Evolutionary conservation across 2,888 invertebrate species (phyloP).

Genomic region (Plebejus melissa): DNA sequence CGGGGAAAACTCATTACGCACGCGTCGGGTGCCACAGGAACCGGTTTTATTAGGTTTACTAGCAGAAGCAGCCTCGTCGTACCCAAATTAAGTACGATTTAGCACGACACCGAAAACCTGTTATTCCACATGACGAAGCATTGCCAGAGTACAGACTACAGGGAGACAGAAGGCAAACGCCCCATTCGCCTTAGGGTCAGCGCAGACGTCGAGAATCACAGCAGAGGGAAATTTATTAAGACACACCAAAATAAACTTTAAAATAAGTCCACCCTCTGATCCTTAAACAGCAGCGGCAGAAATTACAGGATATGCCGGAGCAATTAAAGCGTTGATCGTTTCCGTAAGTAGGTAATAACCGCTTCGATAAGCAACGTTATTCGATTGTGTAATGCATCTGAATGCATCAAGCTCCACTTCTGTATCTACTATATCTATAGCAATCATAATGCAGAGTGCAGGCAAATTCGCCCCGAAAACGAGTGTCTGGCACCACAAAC

Average conservation of each 20-base stretch:
- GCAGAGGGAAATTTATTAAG: background rate
- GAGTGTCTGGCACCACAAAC: background rate
- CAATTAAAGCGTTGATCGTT: too few species aligned
- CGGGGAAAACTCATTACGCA: conserved; percentile 76
- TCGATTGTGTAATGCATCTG: background rate
- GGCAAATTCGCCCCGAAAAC: conserved; percentile 5
- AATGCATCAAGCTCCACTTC: background rate
- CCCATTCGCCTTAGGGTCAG: background rate
- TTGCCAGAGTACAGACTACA: conserved; percentile 7
- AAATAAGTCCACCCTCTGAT: too few species aligned
- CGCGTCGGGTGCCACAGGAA: conserved; percentile 63
- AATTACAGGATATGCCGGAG: too few species aligned
- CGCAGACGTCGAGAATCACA: background rate
- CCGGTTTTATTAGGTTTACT: conserved; percentile 75
- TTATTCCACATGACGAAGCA: conserved; percentile 13
- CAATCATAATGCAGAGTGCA: conserved; percentile 10
- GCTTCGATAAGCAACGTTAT: background rate
- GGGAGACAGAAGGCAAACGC: background rate
- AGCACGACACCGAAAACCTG: conserved; percentile 27
- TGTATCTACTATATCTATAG: background rate
- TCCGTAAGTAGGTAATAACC: background rate
- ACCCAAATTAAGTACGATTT: conserved; percentile 22
- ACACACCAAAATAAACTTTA: too few species aligned
- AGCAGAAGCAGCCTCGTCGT: conserved; percentile 45
- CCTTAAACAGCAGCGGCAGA: too few species aligned